Conservation (phyloP, 2,888 invertebrate species). For the Clitarchus hookeri region DNA sequence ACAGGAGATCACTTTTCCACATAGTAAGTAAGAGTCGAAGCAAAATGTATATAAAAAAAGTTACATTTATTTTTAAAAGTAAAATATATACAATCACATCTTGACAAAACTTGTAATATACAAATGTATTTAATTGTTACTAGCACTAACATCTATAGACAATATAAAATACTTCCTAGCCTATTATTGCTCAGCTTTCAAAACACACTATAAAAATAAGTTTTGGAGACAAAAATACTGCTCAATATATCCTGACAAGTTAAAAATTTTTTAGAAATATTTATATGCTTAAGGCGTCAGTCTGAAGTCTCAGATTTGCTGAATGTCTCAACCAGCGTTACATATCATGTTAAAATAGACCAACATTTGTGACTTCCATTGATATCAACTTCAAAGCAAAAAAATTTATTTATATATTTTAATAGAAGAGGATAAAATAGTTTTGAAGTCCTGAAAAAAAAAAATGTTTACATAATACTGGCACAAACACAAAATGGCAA, state of each 20-base stretch:
- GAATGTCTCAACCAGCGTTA: not conserved
- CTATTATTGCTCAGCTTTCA: constrained; percentile 3
- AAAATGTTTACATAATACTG: not conserved
- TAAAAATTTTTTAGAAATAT: not conserved
- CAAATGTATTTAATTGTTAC: not conserved
- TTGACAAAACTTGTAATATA: not conserved
- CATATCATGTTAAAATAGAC: not conserved
- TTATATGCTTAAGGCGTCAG: not conserved
- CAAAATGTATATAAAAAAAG: not conserved
- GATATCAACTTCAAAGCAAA: not conserved
- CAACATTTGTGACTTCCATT: too few species aligned
- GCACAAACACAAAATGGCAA: not conserved
- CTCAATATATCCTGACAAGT: not conserved
- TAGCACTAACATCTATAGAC: not conserved
- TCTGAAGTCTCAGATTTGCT: not conserved
- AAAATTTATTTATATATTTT: not conserved
- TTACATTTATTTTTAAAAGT: not conserved
- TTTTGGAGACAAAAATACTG: not conserved
- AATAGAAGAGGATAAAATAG: not conserved
- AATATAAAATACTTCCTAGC: not conserved
- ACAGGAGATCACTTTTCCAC: too few species aligned
- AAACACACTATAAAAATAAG: not conserved
- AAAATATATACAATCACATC: not conserved
- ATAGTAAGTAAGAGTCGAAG: not conserved
- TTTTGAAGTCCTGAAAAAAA: too few species aligned